These are phyloP conservation scores for Magallana angulata DNA, from an alignment of 1,140 invertebrate species.

Conservation along the genomic window DNA sequence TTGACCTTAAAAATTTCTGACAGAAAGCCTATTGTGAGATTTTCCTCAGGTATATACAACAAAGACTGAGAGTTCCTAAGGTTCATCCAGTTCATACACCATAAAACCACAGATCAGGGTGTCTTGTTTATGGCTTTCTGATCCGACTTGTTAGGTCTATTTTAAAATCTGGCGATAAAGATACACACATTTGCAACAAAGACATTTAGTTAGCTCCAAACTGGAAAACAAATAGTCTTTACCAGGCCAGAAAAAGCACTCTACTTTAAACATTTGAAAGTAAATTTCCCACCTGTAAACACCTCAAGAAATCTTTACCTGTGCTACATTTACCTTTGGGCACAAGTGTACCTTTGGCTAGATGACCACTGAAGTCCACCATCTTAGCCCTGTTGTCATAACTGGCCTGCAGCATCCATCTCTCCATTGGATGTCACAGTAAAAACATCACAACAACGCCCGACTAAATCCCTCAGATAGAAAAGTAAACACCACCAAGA, in stretches of 20 bases:
- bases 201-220: background rate
- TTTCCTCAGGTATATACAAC: background rate
- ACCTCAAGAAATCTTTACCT: background rate
- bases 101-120: background rate
- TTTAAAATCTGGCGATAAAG: constrained; percentile 5
- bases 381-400: background rate
- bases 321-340: background rate
- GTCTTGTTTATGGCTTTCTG: constrained; percentile 21
- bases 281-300: constrained; percentile 4
- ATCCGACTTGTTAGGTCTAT: constrained; percentile 10
- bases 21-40: background rate
- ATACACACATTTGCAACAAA: constrained; percentile 1
- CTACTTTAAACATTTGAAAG: background rate
- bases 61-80: background rate
- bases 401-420: constrained; percentile 15
- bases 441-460: background rate
- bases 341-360: background rate
- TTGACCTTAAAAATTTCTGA: background rate
- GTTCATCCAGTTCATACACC: background rate
- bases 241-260: constrained; percentile 5
- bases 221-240: background rate
- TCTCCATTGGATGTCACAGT: background rate
- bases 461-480: background rate
- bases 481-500: constrained; percentile 13
- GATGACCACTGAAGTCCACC: constrained; percentile 6